Percentiles rank a stretch among this genome's conserved stretches.
These are phyloP conservation scores for Syngnathoides biaculeatus DNA, from an alignment of 2,113 vertebrate genomes.

Conservation along the genomic window DNA sequence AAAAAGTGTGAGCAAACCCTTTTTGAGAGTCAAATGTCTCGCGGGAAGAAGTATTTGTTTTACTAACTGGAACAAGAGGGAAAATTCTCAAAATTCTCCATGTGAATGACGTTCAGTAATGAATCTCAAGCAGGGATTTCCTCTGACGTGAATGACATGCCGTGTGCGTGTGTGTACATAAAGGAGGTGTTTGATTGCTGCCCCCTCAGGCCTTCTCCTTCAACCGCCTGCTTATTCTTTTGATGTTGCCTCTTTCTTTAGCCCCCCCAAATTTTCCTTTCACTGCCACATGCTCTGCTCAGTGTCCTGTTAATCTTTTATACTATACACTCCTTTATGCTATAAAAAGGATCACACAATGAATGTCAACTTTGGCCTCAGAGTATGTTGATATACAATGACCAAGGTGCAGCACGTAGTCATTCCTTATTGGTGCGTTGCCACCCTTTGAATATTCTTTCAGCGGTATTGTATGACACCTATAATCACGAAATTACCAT, in stretches of 20 bases:
- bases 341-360: slow-evolving; percentile 16
- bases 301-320: slow-evolving; percentile 13
- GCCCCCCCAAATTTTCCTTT: slow-evolving; percentile 11
- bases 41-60: slow-evolving; percentile 41
- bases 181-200: slow-evolving; percentile 47
- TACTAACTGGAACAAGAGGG: slow-evolving; percentile 36
- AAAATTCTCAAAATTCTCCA: slow-evolving; percentile 56
- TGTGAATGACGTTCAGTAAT: slow-evolving; percentile 50
- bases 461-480: not conserved
- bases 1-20: slow-evolving; percentile 11
- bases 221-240: slow-evolving; percentile 46
- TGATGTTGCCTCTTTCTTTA: slow-evolving; percentile 35
- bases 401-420: not conserved
- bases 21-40: slow-evolving; percentile 18
- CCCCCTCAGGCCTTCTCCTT: slow-evolving; percentile 53
- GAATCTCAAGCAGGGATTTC: slow-evolving; percentile 55
- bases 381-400: slow-evolving; percentile 3
- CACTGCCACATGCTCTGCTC: slow-evolving; percentile 18
- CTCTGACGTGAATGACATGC: slow-evolving; percentile 59
- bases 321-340: slow-evolving; percentile 7
- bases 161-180: slow-evolving; percentile 11
- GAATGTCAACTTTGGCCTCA: slow-evolving; percentile 13
- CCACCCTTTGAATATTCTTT: not conserved
- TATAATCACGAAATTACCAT: not conserved
- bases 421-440: not conserved